These are phyloP conservation scores for Brachionus manjavacas DNA, from an alignment of 1,140 invertebrate species.

Conservation along the genomic window DNA sequence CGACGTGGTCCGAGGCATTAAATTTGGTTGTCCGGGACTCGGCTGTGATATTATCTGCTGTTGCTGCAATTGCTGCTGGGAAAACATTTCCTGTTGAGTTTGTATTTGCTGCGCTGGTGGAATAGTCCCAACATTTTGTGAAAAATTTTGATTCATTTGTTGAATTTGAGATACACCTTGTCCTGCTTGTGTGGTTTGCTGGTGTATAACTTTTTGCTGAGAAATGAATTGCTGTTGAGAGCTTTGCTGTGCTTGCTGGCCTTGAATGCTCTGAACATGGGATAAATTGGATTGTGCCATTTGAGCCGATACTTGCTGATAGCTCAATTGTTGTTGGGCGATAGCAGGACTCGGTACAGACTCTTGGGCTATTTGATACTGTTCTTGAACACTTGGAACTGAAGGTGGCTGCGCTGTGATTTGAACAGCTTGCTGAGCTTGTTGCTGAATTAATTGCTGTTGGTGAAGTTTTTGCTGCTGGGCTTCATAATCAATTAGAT, in stretches of 20 bases:
- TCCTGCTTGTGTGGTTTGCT: neutral
- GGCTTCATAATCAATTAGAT: conserved; percentile 1
- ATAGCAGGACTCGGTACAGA: neutral
- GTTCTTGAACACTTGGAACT: neutral
- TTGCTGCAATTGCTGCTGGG: conserved; percentile 6
- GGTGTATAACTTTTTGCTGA: neutral
- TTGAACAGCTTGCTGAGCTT: neutral
- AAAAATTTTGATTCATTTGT: neutral
- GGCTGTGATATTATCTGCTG: conserved; percentile 15
- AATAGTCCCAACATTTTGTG: neutral
- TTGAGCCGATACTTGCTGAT: neutral
- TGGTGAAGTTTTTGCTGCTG: neutral
- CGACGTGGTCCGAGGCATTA: neutral
- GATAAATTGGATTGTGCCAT: neutral
- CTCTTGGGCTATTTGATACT: neutral
- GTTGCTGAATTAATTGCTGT: neutral
- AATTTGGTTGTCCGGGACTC: neutral
- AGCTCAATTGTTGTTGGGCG: neutral
- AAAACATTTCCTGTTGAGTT: conserved; percentile 10
- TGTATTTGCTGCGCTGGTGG: neutral
- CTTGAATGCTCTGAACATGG: neutral
- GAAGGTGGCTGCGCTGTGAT: neutral
- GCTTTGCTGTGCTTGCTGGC: neutral
- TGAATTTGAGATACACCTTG: neutral
- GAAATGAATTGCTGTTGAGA: neutral